phyloP scores from a whole-genome alignment of 2,113 vertebrate species.

The Thinocorus orbignyianus region DNA sequence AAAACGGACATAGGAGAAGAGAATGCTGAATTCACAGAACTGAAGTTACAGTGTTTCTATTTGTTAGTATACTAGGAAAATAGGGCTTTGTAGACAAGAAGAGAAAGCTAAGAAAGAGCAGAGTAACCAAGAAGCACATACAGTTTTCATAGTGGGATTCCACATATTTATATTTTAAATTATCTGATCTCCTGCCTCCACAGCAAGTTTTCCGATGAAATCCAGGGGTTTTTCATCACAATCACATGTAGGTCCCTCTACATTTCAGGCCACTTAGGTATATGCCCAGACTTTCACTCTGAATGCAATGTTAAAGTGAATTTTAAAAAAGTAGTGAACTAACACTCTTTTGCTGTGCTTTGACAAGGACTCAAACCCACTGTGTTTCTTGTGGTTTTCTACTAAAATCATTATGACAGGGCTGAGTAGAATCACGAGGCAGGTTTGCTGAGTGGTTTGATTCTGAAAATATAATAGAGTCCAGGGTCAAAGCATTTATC shows the following conservation, averaged over 20 bases:
- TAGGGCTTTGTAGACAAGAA: neutral
- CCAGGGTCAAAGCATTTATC: conserved; percentile 34
- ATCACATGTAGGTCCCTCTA: neutral
- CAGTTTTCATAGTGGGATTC: neutral
- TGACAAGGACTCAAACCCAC: conserved; percentile 50
- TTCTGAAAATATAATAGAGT: conserved; percentile 24
- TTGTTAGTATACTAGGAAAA: neutral
- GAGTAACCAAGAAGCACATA: neutral
- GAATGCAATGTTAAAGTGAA: conserved; percentile 19
- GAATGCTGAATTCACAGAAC: neutral
- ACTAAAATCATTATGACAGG: conserved; percentile 57
- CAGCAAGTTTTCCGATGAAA: neutral
- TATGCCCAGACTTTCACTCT: conserved; percentile 4
- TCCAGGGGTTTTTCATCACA: conserved; percentile 13
- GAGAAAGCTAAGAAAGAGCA: neutral
- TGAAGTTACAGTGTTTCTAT: neutral
- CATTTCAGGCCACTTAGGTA: neutral
- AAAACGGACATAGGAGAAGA: neutral
- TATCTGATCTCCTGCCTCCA: neutral
- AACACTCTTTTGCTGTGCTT: neutral
- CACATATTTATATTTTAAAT: neutral
- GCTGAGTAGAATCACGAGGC: conserved; percentile 56
- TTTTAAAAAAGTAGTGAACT: neutral
- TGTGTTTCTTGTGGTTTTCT: conserved; percentile 61
- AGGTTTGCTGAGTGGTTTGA: conserved; percentile 44